phyloP scores from a whole-genome alignment of 1,140 invertebrate species.

The Tetranychus urticae region DNA sequence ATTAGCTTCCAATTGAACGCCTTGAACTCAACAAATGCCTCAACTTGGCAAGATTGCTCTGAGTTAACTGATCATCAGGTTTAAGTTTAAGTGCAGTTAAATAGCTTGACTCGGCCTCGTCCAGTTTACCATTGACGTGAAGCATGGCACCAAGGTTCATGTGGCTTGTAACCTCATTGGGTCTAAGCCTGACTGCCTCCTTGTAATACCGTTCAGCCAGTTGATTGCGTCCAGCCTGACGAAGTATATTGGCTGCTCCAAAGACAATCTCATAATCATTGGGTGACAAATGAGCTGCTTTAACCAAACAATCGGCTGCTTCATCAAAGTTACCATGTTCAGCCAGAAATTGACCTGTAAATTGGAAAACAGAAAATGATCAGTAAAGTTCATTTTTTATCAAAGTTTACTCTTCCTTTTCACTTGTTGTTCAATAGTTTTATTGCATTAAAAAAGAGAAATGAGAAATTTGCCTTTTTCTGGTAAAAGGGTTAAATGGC shows the following conservation, averaged over 20 bases:
- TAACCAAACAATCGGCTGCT: conserved; percentile 48
- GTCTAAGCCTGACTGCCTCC: conserved; percentile 38
- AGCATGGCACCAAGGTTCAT: conserved; percentile 80
- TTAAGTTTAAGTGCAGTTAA: conserved; percentile 50
- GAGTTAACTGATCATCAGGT: conserved; percentile 58
- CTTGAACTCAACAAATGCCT: conserved; percentile 19
- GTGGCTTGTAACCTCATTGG: conserved; percentile 54
- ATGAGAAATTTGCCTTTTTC: too few species aligned
- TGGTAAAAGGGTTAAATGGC: too few species aligned
- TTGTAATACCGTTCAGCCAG: conserved; percentile 64
- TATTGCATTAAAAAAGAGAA: too few species aligned
- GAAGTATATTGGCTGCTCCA: conserved; percentile 55
- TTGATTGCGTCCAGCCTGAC: conserved; percentile 32
- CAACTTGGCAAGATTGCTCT: conserved; percentile 64
- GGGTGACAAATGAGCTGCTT: conserved; percentile 44
- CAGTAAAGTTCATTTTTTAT: background rate
- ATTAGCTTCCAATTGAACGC: too few species aligned
- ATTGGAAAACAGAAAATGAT: background rate
- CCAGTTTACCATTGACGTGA: conserved; percentile 66
- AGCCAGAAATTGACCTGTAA: conserved; percentile 58
- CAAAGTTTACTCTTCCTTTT: too few species aligned
- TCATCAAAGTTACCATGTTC: conserved; percentile 47
- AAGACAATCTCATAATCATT: conserved; percentile 57
- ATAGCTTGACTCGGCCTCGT: conserved; percentile 58
- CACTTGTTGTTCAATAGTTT: too few species aligned